Evolutionary conservation across 2,888 invertebrate genomes (phyloP).

Genomic region (Drosophila picticornis): DNA sequence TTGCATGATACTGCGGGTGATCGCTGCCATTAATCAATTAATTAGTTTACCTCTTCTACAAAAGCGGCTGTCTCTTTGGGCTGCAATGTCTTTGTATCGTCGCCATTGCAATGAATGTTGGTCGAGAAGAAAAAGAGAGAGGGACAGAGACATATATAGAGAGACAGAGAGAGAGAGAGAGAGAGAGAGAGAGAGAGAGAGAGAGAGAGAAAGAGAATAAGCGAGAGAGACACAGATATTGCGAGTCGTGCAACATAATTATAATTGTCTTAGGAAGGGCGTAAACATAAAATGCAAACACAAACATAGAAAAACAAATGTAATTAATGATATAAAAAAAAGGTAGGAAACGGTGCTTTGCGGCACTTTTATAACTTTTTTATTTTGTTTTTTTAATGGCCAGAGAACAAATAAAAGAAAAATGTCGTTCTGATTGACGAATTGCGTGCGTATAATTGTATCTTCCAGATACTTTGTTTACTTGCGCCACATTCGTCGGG

Average conservation of each 20-base stretch:
- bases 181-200: background rate
- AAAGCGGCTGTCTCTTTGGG: constrained; percentile 21
- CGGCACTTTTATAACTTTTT: constrained; percentile 76
- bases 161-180: background rate
- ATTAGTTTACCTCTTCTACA: constrained; percentile 75
- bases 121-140: background rate
- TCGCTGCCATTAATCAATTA: constrained; percentile 82
- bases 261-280: constrained; percentile 74
- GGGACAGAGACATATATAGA: background rate
- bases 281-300: constrained; percentile 61
- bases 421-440: constrained; percentile 85
- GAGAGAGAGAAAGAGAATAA: background rate
- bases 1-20: constrained; percentile 81
- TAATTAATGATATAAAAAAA: constrained; percentile 63
- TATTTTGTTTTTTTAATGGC: constrained; percentile 64
- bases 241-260: constrained; percentile 60
- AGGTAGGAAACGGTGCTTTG: constrained; percentile 73
- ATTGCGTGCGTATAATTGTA: constrained; percentile 85
- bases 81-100: constrained; percentile 25
- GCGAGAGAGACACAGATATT: constrained; percentile 20
- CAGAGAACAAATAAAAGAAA: constrained; percentile 80
- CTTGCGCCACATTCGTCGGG: constrained; percentile 71
- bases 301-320: constrained; percentile 62
- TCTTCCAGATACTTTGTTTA: constrained; percentile 80
- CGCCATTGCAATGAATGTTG: constrained; percentile 39